Evolutionary conservation across 2,113 vertebrate species (phyloP).

Genomic region (Thermophis baileyi): DNA sequence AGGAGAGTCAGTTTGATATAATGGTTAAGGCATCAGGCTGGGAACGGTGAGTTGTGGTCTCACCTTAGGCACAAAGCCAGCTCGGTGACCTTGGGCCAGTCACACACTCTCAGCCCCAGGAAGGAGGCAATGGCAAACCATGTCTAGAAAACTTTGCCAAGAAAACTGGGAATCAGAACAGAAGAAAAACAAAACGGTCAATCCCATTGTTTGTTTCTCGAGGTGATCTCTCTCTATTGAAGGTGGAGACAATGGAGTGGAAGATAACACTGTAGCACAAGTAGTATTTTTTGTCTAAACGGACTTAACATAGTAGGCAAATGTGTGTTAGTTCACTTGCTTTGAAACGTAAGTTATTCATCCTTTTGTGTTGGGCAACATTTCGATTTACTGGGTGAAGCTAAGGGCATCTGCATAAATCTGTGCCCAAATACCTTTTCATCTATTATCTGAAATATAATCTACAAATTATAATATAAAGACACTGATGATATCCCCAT

Average conservation of each 20-base stretch:
- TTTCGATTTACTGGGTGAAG: not conserved
- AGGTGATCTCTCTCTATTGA: not conserved
- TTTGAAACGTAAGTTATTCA: not conserved
- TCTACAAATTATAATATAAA: not conserved
- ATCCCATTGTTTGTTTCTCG: not conserved
- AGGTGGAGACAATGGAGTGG: not conserved
- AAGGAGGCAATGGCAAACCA: not conserved
- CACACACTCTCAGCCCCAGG: not conserved
- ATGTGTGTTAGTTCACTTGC: not conserved
- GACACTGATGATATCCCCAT: not conserved
- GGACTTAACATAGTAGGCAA: not conserved
- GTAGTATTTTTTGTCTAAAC: not conserved
- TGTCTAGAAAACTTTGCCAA: not conserved
- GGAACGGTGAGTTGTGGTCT: too few relatives aligned
- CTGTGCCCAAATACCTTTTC: not conserved
- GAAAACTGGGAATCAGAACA: not conserved
- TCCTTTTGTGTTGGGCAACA: not conserved
- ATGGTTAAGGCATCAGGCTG: too few relatives aligned
- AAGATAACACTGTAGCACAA: not conserved
- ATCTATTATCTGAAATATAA: too few relatives aligned
- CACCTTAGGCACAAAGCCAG: not conserved
- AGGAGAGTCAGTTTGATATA: too few relatives aligned
- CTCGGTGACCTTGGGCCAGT: not conserved
- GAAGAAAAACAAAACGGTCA: too few relatives aligned
- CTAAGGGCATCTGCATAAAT: too few relatives aligned